A percentile compares a stretch with the other conserved stretches of the same genome.
Evolutionary conservation across 2,113 vertebrate genomes (phyloP).

Genomic region (Anas platyrhynchos): DNA sequence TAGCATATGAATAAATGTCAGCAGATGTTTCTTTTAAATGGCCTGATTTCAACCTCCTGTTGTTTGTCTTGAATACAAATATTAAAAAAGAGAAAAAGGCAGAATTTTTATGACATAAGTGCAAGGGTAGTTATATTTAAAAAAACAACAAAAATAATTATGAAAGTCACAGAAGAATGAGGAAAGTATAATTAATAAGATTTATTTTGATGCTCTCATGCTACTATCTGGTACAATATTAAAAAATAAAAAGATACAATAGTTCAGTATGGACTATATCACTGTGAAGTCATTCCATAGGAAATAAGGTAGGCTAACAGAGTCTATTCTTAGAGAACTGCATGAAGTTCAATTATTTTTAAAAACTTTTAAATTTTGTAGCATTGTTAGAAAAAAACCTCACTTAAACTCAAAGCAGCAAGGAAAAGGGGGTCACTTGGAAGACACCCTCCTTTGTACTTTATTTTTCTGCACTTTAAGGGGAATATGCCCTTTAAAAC

Average conservation of each 20-base stretch:
- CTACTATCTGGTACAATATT: slow-evolving; percentile 65
- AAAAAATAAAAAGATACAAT: slow-evolving; percentile 48
- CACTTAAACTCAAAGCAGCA: neutral
- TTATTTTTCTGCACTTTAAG: neutral
- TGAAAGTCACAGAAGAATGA: slow-evolving; percentile 73
- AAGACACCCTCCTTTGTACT: neutral
- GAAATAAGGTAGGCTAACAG: neutral
- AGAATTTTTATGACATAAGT: slow-evolving; percentile 85
- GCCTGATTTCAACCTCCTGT: slow-evolving; percentile 88
- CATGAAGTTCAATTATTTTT: neutral
- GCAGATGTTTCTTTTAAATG: slow-evolving; percentile 89
- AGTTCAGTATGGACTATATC: slow-evolving; percentile 30
- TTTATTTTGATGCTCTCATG: slow-evolving; percentile 57
- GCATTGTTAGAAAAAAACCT: neutral
- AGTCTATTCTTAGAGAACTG: slow-evolving; percentile 21
- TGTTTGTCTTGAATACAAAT: slow-evolving; percentile 89
- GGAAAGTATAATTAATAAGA: slow-evolving; percentile 79
- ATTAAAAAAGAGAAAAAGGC: slow-evolving; percentile 85
- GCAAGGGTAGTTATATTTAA: slow-evolving; percentile 81
- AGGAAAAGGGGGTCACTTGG: neutral
- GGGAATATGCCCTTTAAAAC: neutral
- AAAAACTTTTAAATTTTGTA: neutral
- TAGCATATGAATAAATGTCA: slow-evolving; percentile 89
- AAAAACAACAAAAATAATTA: slow-evolving; percentile 81
- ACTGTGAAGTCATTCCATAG: neutral